These are phyloP conservation scores for Lagothrix lagotricha DNA, from an alignment of 2,797 vertebrate species.

Conservation along the genomic window DNA sequence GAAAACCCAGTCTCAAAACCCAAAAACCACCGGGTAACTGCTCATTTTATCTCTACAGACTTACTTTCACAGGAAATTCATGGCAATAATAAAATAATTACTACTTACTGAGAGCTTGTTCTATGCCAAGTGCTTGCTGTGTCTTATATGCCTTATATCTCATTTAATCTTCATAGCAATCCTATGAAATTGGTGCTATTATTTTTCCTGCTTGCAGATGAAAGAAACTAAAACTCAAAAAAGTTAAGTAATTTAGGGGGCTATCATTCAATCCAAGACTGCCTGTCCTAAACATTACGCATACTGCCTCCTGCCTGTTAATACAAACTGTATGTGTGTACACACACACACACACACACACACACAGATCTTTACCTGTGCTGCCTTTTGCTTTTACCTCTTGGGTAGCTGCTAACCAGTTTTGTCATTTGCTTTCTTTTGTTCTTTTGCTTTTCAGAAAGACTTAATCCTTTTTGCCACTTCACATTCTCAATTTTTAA, in stretches of 20 bases:
- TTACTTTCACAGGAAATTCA: not conserved
- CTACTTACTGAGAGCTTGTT: not conserved
- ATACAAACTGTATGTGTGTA: too few relatives aligned
- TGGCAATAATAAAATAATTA: not conserved
- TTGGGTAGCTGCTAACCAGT: not conserved
- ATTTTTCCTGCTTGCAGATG: not conserved
- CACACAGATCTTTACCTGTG: not conserved
- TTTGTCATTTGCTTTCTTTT: not conserved
- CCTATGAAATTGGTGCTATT: not conserved
- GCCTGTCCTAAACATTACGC: not conserved
- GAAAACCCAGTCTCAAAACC: not conserved
- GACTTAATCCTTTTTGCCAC: not conserved
- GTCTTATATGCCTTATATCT: not conserved
- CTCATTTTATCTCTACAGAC: not conserved
- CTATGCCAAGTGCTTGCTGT: not conserved
- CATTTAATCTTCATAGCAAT: not conserved
- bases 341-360: not conserved
- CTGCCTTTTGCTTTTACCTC: not conserved
- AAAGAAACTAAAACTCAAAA: constrained; percentile 35
- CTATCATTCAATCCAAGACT: not conserved
- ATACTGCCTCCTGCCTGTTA: not conserved
- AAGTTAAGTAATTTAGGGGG: not conserved
- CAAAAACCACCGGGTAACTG: not conserved
- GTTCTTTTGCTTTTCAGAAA: constrained; percentile 31
- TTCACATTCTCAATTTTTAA: constrained; percentile 31